phyloP scores from a whole-genome alignment of 2,797 vertebrate species.

The Fratercula arctica region DNA sequence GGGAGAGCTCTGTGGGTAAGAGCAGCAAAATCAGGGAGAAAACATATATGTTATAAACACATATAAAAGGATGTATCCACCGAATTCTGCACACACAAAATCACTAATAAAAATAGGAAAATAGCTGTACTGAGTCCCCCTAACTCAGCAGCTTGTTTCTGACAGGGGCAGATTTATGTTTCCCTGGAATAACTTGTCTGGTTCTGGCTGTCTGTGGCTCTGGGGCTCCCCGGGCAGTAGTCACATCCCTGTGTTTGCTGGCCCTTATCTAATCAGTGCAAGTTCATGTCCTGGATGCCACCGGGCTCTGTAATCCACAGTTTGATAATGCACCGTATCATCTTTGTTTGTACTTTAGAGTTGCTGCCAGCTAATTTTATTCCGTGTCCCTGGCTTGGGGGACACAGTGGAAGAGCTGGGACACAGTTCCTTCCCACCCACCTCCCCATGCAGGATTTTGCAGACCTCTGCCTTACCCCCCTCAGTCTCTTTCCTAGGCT shows the following conservation, averaged over 20 bases:
- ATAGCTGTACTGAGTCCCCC: neutral
- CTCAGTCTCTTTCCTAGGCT: neutral
- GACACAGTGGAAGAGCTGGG: neutral
- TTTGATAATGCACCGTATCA: neutral
- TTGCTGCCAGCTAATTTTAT: neutral
- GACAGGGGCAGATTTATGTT: neutral
- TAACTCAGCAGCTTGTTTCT: neutral
- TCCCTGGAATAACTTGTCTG: neutral
- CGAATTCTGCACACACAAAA: neutral
- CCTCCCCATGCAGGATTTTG: neutral
- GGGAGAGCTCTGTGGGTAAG: neutral
- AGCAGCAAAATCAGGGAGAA: neutral
- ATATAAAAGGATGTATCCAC: fast-evolving
- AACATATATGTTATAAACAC: neutral
- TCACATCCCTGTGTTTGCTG: neutral
- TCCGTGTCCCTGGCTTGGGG: neutral
- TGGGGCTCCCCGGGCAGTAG: neutral
- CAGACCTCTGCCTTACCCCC: neutral
- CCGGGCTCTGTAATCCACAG: neutral
- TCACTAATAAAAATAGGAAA: neutral
- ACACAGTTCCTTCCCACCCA: neutral
- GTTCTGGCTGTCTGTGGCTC: neutral
- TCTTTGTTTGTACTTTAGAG: neutral
- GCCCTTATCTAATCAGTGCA: constrained; percentile 19
- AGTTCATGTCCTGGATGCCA: constrained; percentile 25